Conservation (phyloP, 2,113 vertebrate genomes). For the Leptobrachium ailaonicum region DNA sequence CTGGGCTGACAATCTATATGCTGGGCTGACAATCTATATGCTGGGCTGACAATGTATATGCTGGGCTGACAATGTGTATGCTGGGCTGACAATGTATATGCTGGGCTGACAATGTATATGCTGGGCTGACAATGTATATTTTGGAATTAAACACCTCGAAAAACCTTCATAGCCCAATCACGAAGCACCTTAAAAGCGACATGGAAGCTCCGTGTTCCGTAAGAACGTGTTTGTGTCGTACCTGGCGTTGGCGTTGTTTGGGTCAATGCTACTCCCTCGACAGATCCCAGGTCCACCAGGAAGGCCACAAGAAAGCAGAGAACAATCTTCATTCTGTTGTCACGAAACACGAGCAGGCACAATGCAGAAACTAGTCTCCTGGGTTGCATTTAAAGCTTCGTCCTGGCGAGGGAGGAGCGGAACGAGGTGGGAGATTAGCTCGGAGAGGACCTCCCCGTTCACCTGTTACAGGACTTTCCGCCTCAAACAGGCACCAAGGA, state of each 20-base stretch:
- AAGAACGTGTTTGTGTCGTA: background rate
- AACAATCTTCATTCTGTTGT: slow-evolving; percentile 10
- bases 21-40: too few species aligned
- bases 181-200: too few species aligned
- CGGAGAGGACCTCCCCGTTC: background rate
- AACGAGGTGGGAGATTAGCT: background rate
- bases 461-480: slow-evolving; percentile 15
- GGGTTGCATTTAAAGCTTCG: slow-evolving; percentile 14
- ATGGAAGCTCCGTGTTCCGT: too few species aligned
- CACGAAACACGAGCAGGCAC: background rate
- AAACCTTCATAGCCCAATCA: too few species aligned
- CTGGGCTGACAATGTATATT: too few species aligned
- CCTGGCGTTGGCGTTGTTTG: background rate
- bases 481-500: background rate
- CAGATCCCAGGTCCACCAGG: slow-evolving; percentile 2
- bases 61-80: too few species aligned
- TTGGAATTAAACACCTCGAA: too few species aligned
- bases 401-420: slow-evolving; percentile 10
- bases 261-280: background rate
- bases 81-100: too few species aligned
- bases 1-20: too few species aligned
- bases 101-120: too few species aligned
- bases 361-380: background rate
- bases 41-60: too few species aligned
- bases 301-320: background rate